Conservation (phyloP, 2,797 vertebrate genomes). For the Acrossocheilus fasciatus region DNA sequence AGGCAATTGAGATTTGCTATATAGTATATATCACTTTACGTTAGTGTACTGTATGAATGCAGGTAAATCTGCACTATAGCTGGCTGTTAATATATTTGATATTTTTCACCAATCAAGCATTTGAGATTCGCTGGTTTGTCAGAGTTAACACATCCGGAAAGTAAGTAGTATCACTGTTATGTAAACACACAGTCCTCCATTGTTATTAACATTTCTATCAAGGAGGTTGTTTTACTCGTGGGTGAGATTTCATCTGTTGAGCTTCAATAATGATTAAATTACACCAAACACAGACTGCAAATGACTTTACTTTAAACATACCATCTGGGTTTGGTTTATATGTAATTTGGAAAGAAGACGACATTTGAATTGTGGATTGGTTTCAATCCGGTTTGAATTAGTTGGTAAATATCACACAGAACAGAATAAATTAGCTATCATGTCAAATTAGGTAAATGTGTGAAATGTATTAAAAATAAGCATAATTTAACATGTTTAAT, state of each 20-base stretch:
- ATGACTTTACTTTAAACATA: background rate
- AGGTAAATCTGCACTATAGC: background rate
- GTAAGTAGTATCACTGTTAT: background rate
- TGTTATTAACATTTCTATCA: background rate
- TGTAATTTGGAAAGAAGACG: background rate
- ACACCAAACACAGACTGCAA: background rate
- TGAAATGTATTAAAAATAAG: background rate
- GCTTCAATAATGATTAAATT: background rate
- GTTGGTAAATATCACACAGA: background rate
- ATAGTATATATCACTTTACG: background rate
- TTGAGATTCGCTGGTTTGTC: background rate
- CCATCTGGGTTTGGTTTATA: constrained; percentile 2
- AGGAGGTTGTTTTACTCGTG: background rate
- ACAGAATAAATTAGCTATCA: background rate
- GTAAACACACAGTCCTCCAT: background rate
- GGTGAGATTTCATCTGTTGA: background rate
- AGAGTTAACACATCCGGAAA: background rate
- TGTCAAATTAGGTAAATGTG: background rate
- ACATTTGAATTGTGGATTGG: background rate
- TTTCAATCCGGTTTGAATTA: background rate
- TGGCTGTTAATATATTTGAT: background rate
- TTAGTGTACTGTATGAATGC: background rate
- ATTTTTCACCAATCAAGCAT: background rate
- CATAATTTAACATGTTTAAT: background rate
- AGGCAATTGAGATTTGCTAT: background rate